Percentiles rank a stretch among this genome's conserved stretches.
Conservation (phyloP, 92 coral and sea anemone species). For the Heteractis magnifica region DNA sequence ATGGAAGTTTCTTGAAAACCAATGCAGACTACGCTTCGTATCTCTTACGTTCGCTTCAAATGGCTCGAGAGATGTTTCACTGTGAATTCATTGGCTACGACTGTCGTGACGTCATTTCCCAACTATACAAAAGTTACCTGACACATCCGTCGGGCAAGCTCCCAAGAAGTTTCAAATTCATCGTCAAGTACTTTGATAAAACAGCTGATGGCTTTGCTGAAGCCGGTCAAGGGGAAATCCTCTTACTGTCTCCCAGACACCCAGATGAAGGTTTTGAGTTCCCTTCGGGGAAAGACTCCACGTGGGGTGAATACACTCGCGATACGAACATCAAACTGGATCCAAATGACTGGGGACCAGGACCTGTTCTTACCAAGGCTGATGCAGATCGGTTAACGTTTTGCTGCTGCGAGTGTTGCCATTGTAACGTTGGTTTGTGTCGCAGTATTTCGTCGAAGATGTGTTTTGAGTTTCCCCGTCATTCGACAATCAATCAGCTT, state of each 20-base stretch:
- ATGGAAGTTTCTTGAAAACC: slow-evolving; percentile 61
- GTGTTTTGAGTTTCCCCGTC: slow-evolving; percentile 65
- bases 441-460: slow-evolving; percentile 48
- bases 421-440: slow-evolving; percentile 33
- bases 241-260: slow-evolving; percentile 78
- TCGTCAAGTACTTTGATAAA: slow-evolving; percentile 71
- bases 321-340: slow-evolving; percentile 75
- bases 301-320: slow-evolving; percentile 69
- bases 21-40: slow-evolving; percentile 63
- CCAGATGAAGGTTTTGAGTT: slow-evolving; percentile 63
- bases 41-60: slow-evolving; percentile 62
- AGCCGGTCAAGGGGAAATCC: slow-evolving; percentile 74
- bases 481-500: slow-evolving; percentile 68
- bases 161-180: slow-evolving; percentile 79
- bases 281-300: slow-evolving; percentile 52
- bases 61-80: slow-evolving; percentile 60
- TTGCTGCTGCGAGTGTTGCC: slow-evolving; percentile 91
- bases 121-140: slow-evolving; percentile 64
- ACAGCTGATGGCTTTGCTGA: slow-evolving; percentile 43
- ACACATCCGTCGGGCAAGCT: slow-evolving; percentile 45
- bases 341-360: slow-evolving; percentile 68
- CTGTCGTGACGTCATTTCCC: slow-evolving; percentile 74
- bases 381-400: slow-evolving; percentile 84
- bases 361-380: slow-evolving; percentile 69
- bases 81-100: slow-evolving; percentile 79